phyloP scores from a whole-genome alignment of 1,140 invertebrate genomes.

The Lithobius niger region DNA sequence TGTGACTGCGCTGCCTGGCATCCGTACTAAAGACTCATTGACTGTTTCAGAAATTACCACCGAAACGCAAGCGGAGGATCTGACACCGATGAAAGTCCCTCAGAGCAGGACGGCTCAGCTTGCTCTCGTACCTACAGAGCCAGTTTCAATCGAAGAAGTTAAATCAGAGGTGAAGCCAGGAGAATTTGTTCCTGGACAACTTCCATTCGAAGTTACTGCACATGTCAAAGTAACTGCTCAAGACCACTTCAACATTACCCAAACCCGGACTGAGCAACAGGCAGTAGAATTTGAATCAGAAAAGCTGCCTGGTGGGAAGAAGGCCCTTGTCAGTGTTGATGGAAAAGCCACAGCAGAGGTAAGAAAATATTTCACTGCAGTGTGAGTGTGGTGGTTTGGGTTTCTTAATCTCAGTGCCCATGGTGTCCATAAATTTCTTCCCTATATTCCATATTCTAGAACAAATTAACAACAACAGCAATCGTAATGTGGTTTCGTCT shows the following conservation, averaged over 20 bases:
- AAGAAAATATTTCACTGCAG: neutral
- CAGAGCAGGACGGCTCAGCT: constrained; percentile 1
- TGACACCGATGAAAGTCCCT: neutral
- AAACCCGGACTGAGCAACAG: neutral
- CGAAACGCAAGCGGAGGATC: neutral
- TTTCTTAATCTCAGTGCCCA: too few relatives aligned
- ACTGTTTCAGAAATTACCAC: neutral
- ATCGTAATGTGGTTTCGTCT: too few relatives aligned
- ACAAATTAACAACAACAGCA: too few relatives aligned
- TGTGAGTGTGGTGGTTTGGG: neutral
- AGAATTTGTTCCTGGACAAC: constrained; percentile 12
- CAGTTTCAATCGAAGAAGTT: constrained; percentile 15
- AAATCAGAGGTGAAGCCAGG: constrained; percentile 12
- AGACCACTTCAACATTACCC: constrained; percentile 11
- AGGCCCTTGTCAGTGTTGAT: constrained; percentile 1
- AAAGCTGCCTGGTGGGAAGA: neutral
- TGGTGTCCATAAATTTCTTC: too few relatives aligned
- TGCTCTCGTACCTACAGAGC: constrained; percentile 9
- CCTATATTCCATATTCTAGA: too few relatives aligned
- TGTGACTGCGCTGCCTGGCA: neutral
- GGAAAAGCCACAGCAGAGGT: neutral
- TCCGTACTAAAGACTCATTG: constrained; percentile 2
- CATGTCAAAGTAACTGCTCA: constrained; percentile 11
- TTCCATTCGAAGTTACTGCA: constrained; percentile 8
- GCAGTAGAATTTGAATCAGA: constrained; percentile 2